These are phyloP conservation scores for Sarcophilus harrisii DNA, from an alignment of 2,797 vertebrate species.

Conservation along the genomic window DNA sequence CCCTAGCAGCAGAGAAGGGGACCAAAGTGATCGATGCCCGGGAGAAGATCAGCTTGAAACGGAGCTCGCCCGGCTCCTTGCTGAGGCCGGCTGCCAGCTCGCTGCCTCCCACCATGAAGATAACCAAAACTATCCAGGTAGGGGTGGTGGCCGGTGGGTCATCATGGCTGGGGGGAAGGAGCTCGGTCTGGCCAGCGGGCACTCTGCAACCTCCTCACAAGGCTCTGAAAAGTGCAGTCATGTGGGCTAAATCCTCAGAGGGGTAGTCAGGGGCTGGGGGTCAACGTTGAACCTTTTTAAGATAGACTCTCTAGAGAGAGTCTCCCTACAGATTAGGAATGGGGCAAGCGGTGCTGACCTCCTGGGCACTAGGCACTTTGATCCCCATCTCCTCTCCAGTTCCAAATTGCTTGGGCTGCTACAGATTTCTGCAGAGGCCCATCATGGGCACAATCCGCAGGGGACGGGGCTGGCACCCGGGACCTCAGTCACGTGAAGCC, in stretches of 20 bases:
- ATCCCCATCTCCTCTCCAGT: no score
- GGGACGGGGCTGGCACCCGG: not conserved
- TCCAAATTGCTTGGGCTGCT: not conserved
- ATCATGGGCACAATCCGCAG: no score
- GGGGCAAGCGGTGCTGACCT: no score
- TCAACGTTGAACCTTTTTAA: no score
- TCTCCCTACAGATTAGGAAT: no score
- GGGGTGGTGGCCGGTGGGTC: constrained; percentile 2
- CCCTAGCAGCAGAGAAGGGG: constrained; percentile 82
- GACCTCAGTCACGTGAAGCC: not conserved
- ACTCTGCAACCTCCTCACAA: rapidly evolving
- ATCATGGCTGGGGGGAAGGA: not conserved
- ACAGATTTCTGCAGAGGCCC: not conserved
- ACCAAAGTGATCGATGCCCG: constrained; percentile 93
- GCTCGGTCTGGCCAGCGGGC: not conserved
- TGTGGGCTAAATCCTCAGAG: not conserved
- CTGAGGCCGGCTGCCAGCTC: constrained; percentile 82
- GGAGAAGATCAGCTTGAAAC: constrained; percentile 95
- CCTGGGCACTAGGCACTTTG: no score
- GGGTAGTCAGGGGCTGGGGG: no score
- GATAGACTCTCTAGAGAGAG: no score
- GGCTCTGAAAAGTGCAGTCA: no score
- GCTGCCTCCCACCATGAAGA: constrained; percentile 90
- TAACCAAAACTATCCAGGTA: constrained; percentile 99
- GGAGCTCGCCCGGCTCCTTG: constrained; percentile 86